Percentiles rank a stretch among this genome's conserved stretches.
These are phyloP conservation scores for Hippocampus guttulatus DNA, from an alignment of 2,113 vertebrate genomes.

Conservation along the genomic window DNA sequence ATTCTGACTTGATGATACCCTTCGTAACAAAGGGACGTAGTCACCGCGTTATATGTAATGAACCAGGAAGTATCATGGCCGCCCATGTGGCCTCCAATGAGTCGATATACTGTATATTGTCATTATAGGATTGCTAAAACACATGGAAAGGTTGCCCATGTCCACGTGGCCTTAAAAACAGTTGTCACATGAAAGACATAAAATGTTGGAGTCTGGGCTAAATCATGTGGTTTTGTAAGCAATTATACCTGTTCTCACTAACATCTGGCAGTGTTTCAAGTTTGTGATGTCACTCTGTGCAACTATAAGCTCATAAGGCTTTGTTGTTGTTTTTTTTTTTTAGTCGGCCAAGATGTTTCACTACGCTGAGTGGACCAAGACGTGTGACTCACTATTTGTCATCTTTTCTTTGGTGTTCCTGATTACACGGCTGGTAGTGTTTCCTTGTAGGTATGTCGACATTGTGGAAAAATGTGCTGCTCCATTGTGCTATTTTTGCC, in stretches of 20 bases:
- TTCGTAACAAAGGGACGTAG: no score
- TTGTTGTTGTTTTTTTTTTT: not conserved
- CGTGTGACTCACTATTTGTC: conserved; percentile 79
- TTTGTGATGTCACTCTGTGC: not conserved
- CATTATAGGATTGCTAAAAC: not conserved
- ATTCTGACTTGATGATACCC: no score
- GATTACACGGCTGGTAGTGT: conserved; percentile 77
- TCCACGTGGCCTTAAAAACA: not conserved
- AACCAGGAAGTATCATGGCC: not conserved
- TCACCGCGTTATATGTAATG: no score
- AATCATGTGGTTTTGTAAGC: no score
- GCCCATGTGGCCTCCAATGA: not conserved
- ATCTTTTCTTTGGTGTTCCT: conserved; percentile 81
- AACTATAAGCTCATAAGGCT: not conserved
- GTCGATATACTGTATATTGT: not conserved
- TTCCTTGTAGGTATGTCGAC: conserved; percentile 76
- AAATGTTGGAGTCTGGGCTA: not conserved
- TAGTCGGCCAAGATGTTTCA: conserved; percentile 85
- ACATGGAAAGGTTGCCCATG: not conserved
- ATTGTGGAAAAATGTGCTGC: not conserved
- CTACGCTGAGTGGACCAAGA: conserved; percentile 79
- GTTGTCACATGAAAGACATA: not conserved
- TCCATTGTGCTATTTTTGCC: not conserved
- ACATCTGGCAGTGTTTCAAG: not conserved
- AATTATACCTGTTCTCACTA: not conserved